These are phyloP conservation scores for Clamator glandarius DNA, from an alignment of 2,797 vertebrate species.

Conservation along the genomic window DNA sequence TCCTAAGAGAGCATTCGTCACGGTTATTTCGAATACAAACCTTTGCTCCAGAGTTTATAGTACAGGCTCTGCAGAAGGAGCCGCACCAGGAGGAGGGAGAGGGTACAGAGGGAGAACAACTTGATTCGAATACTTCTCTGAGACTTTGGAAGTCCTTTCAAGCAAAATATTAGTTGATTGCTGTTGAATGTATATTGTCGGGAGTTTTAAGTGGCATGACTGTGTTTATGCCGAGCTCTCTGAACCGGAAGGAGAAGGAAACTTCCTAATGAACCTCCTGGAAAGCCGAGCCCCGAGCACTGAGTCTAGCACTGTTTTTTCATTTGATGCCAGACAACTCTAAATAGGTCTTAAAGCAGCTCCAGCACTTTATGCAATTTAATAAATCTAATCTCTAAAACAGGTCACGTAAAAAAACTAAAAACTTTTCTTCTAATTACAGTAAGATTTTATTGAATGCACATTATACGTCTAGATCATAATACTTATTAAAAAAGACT, in stretches of 20 bases:
- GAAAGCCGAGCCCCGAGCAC: background rate
- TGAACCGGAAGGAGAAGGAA: conserved; percentile 6
- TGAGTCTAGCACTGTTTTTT: conserved; percentile 18
- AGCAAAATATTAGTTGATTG: background rate
- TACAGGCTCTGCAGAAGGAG: background rate
- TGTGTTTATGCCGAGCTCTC: background rate
- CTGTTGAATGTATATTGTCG: background rate
- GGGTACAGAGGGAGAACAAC: accelerated
- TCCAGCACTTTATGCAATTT: conserved; percentile 38
- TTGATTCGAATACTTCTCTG: accelerated
- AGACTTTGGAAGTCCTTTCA: background rate
- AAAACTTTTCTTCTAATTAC: conserved; percentile 78
- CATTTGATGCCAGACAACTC: background rate
- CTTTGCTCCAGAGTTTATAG: background rate
- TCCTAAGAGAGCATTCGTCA: background rate
- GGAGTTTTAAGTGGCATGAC: background rate
- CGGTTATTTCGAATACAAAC: background rate
- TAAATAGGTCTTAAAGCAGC: conserved; percentile 46
- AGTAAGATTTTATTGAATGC: conserved; percentile 76
- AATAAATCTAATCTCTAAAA: conserved; percentile 70
- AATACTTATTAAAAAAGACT: conserved; percentile 77
- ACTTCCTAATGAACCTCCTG: conserved; percentile 29
- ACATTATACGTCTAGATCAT: conserved; percentile 75
- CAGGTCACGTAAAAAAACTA: conserved; percentile 67
- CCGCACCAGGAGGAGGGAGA: background rate